Percentiles rank a stretch among this genome's conserved stretches.
phyloP scores from a whole-genome alignment of 2,113 vertebrate genomes.

The Eira barbara region DNA sequence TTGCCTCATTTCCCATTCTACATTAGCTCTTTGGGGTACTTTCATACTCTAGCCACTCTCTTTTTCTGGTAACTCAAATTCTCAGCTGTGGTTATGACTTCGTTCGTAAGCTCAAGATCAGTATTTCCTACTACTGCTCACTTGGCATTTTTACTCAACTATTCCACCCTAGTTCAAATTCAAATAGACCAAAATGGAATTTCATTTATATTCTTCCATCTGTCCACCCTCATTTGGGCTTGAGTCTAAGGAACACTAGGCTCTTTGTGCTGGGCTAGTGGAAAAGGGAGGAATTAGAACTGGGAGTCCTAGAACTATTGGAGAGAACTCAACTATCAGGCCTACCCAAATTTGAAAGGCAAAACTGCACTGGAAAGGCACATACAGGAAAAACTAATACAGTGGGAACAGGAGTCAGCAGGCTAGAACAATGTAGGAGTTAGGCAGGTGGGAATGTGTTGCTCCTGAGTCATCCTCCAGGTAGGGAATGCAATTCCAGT shows the following conservation, averaged over 20 bases:
- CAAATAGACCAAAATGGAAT: background rate
- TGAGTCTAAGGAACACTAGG: background rate
- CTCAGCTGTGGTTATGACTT: background rate
- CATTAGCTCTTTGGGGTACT: background rate
- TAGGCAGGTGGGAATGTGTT: too few species aligned
- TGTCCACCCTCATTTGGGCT: background rate
- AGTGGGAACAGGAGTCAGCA: background rate
- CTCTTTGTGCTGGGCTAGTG: background rate
- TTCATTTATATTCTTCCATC: background rate
- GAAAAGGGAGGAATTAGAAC: background rate
- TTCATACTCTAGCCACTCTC: background rate
- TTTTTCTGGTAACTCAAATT: background rate
- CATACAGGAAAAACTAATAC: background rate
- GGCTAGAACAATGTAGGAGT: background rate
- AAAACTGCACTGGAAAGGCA: background rate
- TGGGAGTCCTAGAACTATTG: background rate
- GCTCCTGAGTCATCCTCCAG: background rate
- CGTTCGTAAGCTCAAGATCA: background rate
- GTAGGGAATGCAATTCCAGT: background rate
- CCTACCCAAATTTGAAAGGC: background rate
- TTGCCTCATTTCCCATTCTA: background rate
- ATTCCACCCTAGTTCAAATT: background rate
- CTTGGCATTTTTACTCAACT: background rate
- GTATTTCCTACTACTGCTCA: background rate
- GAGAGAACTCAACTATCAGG: background rate